phyloP scores from a whole-genome alignment of 2,797 vertebrate genomes.

The Tolypeutes matacus region DNA sequence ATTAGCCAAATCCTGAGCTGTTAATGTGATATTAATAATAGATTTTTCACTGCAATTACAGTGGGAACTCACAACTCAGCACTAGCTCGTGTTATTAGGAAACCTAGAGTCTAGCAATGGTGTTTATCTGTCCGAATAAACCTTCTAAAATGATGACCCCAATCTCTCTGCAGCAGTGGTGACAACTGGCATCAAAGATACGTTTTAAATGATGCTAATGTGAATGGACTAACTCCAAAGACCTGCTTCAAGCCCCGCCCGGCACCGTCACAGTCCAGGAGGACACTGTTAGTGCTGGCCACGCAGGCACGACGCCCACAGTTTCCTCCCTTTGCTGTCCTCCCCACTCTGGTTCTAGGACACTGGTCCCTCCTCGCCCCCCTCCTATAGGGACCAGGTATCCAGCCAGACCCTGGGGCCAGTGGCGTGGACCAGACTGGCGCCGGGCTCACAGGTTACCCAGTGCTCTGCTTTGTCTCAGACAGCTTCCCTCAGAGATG shows the following conservation, averaged over 20 bases:
- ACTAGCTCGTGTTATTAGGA: neutral
- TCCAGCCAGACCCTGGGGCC: neutral
- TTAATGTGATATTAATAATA: conserved; percentile 31
- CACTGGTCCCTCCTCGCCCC: neutral
- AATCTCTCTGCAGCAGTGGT: neutral
- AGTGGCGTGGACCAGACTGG: neutral
- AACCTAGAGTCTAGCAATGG: neutral
- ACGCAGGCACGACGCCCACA: neutral
- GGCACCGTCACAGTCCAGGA: neutral
- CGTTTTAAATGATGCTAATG: neutral
- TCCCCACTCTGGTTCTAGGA: neutral
- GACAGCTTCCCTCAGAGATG: neutral
- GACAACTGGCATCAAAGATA: neutral
- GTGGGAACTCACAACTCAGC: neutral
- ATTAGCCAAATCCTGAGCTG: conserved; percentile 13
- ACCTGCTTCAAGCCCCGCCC: neutral
- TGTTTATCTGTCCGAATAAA: neutral
- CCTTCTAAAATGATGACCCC: neutral
- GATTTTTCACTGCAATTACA: neutral
- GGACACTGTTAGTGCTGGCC: neutral
- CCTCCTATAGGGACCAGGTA: neutral
- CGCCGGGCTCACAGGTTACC: neutral
- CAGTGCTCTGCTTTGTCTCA: neutral
- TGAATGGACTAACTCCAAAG: neutral
- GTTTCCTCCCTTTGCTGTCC: neutral